phyloP scores from a whole-genome alignment of 2,888 invertebrate species.

The Andrena chrysosceles region DNA sequence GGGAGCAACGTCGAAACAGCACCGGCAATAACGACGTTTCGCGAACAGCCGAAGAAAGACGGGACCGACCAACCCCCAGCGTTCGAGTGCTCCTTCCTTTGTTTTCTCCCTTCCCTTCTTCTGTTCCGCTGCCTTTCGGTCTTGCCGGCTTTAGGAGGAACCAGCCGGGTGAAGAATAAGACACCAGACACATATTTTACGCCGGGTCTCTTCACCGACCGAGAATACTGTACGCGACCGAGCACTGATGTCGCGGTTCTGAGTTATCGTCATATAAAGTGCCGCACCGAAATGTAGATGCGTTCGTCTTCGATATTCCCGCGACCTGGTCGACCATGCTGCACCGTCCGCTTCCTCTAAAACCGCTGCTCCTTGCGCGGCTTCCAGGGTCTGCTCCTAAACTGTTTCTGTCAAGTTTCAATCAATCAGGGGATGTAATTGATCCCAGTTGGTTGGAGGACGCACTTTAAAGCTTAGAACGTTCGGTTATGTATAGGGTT shows the following conservation, averaged over 20 bases:
- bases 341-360: not conserved
- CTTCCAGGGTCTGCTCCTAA: not conserved
- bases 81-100: slow-evolving; percentile 39
- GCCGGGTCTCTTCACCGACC: slow-evolving; percentile 73
- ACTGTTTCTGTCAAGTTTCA: too few species aligned
- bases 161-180: slow-evolving; percentile 84
- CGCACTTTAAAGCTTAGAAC: too few species aligned
- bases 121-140: slow-evolving; percentile 45
- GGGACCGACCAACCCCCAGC: slow-evolving; percentile 51
- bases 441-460: too few species aligned
- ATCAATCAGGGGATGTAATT: too few species aligned
- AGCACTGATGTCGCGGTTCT: slow-evolving; percentile 77
- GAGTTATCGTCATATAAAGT: slow-evolving; percentile 83
- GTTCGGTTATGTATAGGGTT: too few species aligned
- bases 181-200: slow-evolving; percentile 84
- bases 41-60: slow-evolving; percentile 53
- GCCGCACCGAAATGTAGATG: slow-evolving; percentile 79
- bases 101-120: slow-evolving; percentile 41
- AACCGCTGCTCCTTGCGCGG: not conserved
- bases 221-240: slow-evolving; percentile 65
- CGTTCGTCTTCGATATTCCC: slow-evolving; percentile 78
- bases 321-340: slow-evolving; percentile 14
- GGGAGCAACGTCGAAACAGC: slow-evolving; percentile 40
- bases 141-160: slow-evolving; percentile 57
- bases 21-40: slow-evolving; percentile 58